Percentiles rank a stretch among this genome's conserved stretches.
Evolutionary conservation across 1,140 invertebrate species (phyloP).

Genomic region (Bombus vancouverensis): DNA sequence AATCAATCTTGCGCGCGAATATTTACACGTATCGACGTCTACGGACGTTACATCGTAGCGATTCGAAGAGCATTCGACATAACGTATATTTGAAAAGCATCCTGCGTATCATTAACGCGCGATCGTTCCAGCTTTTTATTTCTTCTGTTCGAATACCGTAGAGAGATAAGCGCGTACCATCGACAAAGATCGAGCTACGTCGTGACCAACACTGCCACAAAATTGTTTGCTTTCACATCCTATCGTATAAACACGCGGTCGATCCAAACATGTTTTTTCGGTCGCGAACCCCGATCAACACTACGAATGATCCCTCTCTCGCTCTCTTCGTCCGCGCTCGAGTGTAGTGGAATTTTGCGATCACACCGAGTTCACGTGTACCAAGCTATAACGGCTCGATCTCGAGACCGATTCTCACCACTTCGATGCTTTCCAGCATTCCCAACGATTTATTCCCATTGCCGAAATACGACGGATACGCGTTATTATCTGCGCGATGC

Average conservation of each 20-base stretch:
- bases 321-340: neutral
- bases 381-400: constrained; percentile 32
- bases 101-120: constrained; percentile 13
- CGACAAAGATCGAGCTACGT: constrained; percentile 40
- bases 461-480: neutral
- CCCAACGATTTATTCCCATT: neutral
- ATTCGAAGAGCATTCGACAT: neutral
- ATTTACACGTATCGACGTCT: constrained; percentile 3
- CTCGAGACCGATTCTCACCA: constrained; percentile 32
- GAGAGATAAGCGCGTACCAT: constrained; percentile 31
- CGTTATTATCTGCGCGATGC: neutral
- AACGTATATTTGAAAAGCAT: neutral
- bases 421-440: constrained; percentile 38
- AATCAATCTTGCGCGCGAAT: neutral
- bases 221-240: constrained; percentile 58
- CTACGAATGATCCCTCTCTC: constrained; percentile 25
- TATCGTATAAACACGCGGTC: constrained; percentile 62
- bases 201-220: constrained; percentile 26
- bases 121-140: neutral
- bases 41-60: neutral
- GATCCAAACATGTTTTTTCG: constrained; percentile 68
- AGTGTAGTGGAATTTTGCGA: constrained; percentile 53
- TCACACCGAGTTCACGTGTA: constrained; percentile 56
- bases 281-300: constrained; percentile 26
- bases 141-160: neutral